Evolutionary conservation across 2,888 invertebrate species (phyloP).

Genomic region (Hirtodrosophila cameraria): DNA sequence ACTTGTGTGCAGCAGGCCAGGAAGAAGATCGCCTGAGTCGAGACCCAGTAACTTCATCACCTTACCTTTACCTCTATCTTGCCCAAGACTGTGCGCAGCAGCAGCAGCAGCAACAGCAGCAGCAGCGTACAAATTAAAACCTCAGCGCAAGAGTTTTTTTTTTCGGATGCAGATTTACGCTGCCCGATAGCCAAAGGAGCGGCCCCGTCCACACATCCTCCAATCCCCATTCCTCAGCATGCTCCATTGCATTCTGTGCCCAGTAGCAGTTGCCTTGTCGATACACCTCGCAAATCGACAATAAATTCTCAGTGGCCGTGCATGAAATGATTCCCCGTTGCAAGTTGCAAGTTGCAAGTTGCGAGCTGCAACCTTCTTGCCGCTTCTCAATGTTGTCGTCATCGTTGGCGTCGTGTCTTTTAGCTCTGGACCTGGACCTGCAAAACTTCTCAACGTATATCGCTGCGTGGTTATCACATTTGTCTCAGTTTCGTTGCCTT

Average conservation of each 20-base stretch:
- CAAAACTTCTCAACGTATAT: constrained; percentile 65
- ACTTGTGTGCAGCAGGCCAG: constrained; percentile 52
- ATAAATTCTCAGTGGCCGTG: constrained; percentile 82
- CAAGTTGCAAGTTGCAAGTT: neutral
- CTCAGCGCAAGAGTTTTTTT: constrained; percentile 66
- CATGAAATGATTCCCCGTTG: constrained; percentile 57
- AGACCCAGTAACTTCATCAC: constrained; percentile 72
- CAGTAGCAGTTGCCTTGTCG: constrained; percentile 84
- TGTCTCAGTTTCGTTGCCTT: constrained; percentile 71
- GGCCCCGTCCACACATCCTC: constrained; percentile 16
- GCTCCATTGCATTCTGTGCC: constrained; percentile 75
- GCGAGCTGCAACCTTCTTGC: neutral
- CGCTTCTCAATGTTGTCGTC: constrained; percentile 37
- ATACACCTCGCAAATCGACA: constrained; percentile 83
- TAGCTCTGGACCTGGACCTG: constrained; percentile 34
- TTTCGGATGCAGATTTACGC: constrained; percentile 71
- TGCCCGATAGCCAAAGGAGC: constrained; percentile 60
- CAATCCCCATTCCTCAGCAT: constrained; percentile 2
- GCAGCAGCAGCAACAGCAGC: constrained; percentile 32
- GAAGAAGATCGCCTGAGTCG: constrained; percentile 21
- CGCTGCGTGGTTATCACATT: constrained; percentile 81
- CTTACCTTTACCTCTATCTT: constrained; percentile 50
- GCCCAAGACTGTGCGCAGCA: constrained; percentile 53
- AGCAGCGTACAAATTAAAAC: constrained; percentile 76
- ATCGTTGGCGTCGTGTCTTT: constrained; percentile 65